Base-by-base conservation (phyloP, 2,888 invertebrate species). In the Campopleginae sp. region DNA sequence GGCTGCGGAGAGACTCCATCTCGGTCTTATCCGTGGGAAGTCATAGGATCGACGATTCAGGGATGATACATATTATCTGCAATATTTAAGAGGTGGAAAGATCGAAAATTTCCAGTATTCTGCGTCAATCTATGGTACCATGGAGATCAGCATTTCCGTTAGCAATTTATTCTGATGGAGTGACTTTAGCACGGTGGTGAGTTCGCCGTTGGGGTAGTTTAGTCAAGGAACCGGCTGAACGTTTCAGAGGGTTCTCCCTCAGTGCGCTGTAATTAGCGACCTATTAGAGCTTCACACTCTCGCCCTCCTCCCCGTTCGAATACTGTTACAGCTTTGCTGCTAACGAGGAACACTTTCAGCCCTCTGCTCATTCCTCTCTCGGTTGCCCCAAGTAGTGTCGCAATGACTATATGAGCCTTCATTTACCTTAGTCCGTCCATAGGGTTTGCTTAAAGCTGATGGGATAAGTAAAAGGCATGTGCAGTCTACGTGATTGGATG, bases 21-120 rank as follows among this genome's bases (percentile, higher is more conserved):
- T 54, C 86, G 79, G 87, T 86, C 87, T 88, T 87, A 87, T 76
- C 27, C 65, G 51, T 58, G 51, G 27, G 88, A 88, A 90, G 87
- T 88, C 90, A 89, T 90, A 61, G 61, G 81, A 61, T 31, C 74
- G 61, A 17, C 74, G 66, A 44, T 66, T 31, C 19, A 31, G 14
- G 58, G 27, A 65, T 82, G 31, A 81, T 51, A 23, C 44, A 54
- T 19, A 65, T 42, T 61, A 44, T 70, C 51, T 14, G 19, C 19
- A 72, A 38, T 19, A 42, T 27, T 31, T 7, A 17, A 63, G 27
- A 27, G 33, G 44, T 68, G n/a, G 77, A 44, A 72, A 58, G n/a
- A 74, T 78, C 44, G 70, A 44, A 74, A 68, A 63, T 74, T 70
- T 27, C 51, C 48, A 70, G 38, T 31, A 42, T 74, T 71, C 65